phyloP scores from a whole-genome alignment of 2,113 vertebrate genomes.

The Trogon melanurus region DNA sequence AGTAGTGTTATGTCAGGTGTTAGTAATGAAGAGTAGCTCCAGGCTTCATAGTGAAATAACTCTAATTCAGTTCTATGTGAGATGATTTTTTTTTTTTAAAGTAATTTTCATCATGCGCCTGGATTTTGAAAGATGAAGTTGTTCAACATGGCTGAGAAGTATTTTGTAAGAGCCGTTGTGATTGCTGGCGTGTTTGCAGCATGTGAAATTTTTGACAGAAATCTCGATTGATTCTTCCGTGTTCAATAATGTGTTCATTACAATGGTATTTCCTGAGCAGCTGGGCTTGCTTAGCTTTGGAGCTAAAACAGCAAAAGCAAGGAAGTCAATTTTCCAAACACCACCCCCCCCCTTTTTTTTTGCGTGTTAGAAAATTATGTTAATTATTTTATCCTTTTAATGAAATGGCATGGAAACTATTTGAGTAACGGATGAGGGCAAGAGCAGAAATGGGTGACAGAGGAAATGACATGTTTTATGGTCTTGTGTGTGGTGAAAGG shows the following conservation, averaged over 20 bases:
- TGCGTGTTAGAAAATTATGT: neutral
- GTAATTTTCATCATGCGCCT: neutral
- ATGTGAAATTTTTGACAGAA: slow-evolving; percentile 55
- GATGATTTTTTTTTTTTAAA: neutral
- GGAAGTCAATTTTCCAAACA: slow-evolving; percentile 59
- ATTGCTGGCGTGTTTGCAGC: slow-evolving; percentile 30
- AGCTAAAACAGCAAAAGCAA: slow-evolving; percentile 51
- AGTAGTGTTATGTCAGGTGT: neutral
- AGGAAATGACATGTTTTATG: neutral
- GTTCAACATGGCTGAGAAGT: neutral
- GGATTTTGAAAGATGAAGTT: neutral
- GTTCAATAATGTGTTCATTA: slow-evolving; percentile 75
- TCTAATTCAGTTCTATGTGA: neutral
- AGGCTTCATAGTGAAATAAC: neutral
- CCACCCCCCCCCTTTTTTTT: rapidly evolving
- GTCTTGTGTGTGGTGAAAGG: neutral
- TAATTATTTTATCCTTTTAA: neutral
- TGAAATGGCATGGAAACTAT: neutral
- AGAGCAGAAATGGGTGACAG: neutral
- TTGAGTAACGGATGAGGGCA: neutral
- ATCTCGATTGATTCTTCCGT: slow-evolving; percentile 54
- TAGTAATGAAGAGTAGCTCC: neutral
- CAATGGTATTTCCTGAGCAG: slow-evolving; percentile 81
- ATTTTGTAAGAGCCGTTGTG: neutral
- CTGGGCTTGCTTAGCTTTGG: slow-evolving; percentile 73